Base-by-base conservation (phyloP, 1,140 invertebrate species). In the Ylistrum balloti region DNA sequence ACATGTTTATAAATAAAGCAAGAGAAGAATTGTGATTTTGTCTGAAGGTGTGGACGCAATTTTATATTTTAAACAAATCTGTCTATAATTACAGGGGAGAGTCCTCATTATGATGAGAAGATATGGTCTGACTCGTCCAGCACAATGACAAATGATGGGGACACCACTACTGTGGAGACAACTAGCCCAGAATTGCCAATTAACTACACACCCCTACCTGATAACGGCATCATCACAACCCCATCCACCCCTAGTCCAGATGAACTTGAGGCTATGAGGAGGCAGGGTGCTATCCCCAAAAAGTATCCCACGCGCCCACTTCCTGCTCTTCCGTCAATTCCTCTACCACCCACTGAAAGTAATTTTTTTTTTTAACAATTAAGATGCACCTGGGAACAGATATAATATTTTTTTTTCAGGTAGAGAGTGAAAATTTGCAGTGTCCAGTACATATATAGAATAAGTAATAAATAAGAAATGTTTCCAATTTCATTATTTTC, bases 271-370 rank as follows among this genome's bases (percentile, higher is more conserved):
- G 88, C 91, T 15, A 94, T 95, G 94, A 93, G 91, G 87, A 94
- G 94, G 86, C 93, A 94, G 86, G 95, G 95, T 33, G 95, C 95
- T 38, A 95, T 95, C 90, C 95, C 95, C 10, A 95, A 95, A 91
- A 90, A 94, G 41, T 94, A 92, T 38, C 91, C 28, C 17, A 41
- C n/a, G 20, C 38, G 11, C 86, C 38, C 38, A 32, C 86, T 87
- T 13, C 33, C 33, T 35, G 28, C 38, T 34, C 38, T 35, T 34
- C 33, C 33, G 35, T 15, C 86, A 38, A 7, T 22, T 35, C 38
- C 17, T 2, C 22, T 86, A 34, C 86, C 33, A 86, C 33, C 33
- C 35, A 86, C 33, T 28, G 33, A 38, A 38, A 13, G 35, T 38
- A 38, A 38, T 5, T 38, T 38, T 38, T n/a, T n/a, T n/a, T n/a